Evolutionary conservation across 2,797 vertebrate genomes (phyloP).

Genomic region (Anguilla marmorata): DNA sequence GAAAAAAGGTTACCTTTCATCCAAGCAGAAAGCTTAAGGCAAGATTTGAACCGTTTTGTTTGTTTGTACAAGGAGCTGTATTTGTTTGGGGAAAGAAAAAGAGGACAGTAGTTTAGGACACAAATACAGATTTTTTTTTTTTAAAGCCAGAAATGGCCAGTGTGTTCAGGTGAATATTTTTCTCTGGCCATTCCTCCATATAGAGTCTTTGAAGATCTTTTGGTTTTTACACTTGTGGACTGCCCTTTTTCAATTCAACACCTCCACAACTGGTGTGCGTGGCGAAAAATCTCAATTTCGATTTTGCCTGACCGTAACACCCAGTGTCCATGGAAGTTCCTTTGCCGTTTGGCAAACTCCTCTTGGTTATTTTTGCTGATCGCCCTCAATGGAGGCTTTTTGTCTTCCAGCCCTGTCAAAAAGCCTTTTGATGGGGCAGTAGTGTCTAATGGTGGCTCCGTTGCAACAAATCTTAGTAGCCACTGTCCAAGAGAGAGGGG

Average conservation of each 20-base stretch:
- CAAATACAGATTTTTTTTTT: background rate
- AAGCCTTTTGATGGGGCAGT: no score
- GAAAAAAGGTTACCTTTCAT: background rate
- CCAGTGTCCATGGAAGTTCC: background rate
- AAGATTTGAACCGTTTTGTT: background rate
- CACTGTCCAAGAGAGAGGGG: no score
- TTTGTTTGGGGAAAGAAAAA: background rate
- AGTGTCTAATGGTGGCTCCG: no score
- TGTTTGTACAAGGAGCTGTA: background rate
- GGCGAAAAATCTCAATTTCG: background rate
- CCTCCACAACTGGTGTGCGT: background rate
- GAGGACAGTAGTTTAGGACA: background rate
- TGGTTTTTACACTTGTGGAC: background rate
- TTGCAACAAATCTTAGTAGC: no score
- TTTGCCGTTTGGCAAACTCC: background rate
- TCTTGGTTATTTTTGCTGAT: background rate
- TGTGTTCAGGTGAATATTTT: background rate
- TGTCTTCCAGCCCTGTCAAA: no score
- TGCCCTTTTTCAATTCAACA: background rate
- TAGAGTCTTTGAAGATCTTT: background rate
- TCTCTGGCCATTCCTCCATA: background rate
- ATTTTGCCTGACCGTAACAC: background rate
- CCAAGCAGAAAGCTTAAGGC: background rate
- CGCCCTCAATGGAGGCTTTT: no score
- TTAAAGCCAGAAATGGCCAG: background rate